Evolutionary conservation across 2,797 vertebrate genomes (phyloP).

Genomic region (Gymnopithys bicolor): DNA sequence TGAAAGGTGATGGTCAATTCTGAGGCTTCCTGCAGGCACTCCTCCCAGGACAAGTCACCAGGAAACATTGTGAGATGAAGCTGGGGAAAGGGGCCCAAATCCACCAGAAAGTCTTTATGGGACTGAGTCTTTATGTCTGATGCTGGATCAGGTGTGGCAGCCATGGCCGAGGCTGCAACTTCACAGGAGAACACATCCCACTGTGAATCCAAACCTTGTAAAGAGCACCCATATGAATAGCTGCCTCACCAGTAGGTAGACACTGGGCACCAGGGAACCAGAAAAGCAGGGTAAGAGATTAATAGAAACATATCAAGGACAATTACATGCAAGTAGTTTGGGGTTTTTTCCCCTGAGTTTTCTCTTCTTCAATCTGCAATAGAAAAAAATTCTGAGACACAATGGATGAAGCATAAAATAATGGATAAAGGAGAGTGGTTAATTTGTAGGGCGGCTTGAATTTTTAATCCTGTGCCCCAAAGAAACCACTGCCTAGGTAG

Average conservation of each 20-base stretch:
- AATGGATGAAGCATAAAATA: neutral
- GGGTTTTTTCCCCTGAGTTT: neutral
- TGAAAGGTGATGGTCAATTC: neutral
- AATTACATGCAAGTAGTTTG: neutral
- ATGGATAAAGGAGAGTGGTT: constrained; percentile 7
- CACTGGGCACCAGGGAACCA: neutral
- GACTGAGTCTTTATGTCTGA: fast-evolving
- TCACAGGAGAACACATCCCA: neutral
- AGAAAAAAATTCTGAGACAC: constrained; percentile 13
- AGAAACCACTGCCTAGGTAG: constrained; percentile 48
- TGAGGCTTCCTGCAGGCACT: neutral
- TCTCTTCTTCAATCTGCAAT: neutral
- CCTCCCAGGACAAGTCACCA: neutral
- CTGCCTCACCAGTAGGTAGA: neutral
- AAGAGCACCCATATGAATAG: neutral
- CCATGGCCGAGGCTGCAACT: neutral
- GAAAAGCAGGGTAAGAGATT: neutral
- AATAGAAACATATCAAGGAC: neutral
- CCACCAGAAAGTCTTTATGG: neutral
- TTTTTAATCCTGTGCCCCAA: constrained; percentile 64
- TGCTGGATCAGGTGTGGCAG: neutral
- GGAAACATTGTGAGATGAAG: neutral
- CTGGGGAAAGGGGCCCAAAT: neutral
- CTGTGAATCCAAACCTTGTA: neutral
- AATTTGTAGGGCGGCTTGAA: constrained; percentile 29